Evolutionary conservation across 2,797 vertebrate species (phyloP).

Genomic region (Micropoecilia bifurca): DNA sequence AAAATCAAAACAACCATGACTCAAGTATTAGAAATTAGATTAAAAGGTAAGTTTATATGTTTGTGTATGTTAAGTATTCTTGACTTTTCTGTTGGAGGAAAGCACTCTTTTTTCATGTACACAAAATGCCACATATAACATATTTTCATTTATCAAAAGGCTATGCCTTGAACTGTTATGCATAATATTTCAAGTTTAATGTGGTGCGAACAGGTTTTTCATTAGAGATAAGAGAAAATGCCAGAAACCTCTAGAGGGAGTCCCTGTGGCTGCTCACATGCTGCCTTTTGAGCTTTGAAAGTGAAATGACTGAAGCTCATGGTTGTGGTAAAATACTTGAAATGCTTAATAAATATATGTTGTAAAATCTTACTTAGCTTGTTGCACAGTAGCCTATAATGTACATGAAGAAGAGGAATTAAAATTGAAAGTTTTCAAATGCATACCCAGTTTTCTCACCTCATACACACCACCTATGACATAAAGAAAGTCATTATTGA

Average conservation of each 20-base stretch:
- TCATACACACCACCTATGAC: too few species aligned
- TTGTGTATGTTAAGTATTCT: background rate
- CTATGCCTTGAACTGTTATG: background rate
- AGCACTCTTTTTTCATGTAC: background rate
- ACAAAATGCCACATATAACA: background rate
- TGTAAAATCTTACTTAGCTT: background rate
- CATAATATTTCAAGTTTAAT: conserved; percentile 5
- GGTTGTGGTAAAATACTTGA: background rate
- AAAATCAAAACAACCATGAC: background rate
- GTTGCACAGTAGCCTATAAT: background rate
- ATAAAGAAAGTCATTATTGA: too few species aligned
- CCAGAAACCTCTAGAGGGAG: conserved; percentile 14
- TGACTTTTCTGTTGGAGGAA: too few species aligned
- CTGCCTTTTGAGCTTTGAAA: background rate
- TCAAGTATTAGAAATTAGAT: background rate
- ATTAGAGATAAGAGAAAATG: conserved; percentile 14
- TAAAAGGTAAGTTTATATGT: background rate
- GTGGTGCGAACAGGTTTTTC: conserved; percentile 7
- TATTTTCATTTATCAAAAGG: background rate
- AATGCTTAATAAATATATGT: background rate
- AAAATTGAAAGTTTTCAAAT: too few species aligned
- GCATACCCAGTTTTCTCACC: too few species aligned
- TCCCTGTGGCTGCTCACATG: background rate
- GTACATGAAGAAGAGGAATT: background rate
- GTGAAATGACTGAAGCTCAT: background rate